phyloP scores from a whole-genome alignment of 2,888 invertebrate species.

The Erannis defoliaria region DNA sequence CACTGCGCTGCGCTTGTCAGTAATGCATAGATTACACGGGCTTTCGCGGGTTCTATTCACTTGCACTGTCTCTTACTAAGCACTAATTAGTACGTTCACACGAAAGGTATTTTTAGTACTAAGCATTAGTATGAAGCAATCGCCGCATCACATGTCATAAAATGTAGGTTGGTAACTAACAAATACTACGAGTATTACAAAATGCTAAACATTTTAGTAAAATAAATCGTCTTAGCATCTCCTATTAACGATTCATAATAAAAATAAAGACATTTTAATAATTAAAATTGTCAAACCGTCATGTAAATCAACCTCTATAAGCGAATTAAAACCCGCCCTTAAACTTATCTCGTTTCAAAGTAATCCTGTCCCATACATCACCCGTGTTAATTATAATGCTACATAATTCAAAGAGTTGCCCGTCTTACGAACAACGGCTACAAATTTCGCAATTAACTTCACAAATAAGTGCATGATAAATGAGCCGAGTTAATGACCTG shows the following conservation, averaged over 20 bases:
- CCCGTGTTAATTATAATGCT: slow-evolving; percentile 45
- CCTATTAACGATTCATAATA: neutral
- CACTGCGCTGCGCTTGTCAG: too few relatives aligned
- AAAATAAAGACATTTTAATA: neutral
- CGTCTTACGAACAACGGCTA: slow-evolving; percentile 42
- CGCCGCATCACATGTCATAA: too few relatives aligned
- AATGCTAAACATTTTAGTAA: too few relatives aligned
- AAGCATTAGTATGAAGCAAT: too few relatives aligned
- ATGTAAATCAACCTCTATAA: slow-evolving; percentile 8
- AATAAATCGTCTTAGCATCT: too few relatives aligned
- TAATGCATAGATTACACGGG: too few relatives aligned
- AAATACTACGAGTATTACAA: too few relatives aligned
- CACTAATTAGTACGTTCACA: too few relatives aligned
- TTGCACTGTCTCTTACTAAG: too few relatives aligned
- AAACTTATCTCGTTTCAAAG: slow-evolving; percentile 22
- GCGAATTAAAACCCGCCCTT: slow-evolving; percentile 17
- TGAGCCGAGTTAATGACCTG: slow-evolving; percentile 42
- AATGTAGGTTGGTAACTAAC: too few relatives aligned
- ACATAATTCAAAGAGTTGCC: slow-evolving; percentile 44
- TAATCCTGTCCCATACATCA: slow-evolving; percentile 43
- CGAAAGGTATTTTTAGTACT: too few relatives aligned
- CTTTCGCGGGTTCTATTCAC: too few relatives aligned
- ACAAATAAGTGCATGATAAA: slow-evolving; percentile 50
- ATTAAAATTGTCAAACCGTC: neutral
- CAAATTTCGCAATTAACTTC: slow-evolving; percentile 50